These are phyloP conservation scores for Patagioenas fasciata DNA, from an alignment of 2,113 vertebrate species.

Conservation along the genomic window DNA sequence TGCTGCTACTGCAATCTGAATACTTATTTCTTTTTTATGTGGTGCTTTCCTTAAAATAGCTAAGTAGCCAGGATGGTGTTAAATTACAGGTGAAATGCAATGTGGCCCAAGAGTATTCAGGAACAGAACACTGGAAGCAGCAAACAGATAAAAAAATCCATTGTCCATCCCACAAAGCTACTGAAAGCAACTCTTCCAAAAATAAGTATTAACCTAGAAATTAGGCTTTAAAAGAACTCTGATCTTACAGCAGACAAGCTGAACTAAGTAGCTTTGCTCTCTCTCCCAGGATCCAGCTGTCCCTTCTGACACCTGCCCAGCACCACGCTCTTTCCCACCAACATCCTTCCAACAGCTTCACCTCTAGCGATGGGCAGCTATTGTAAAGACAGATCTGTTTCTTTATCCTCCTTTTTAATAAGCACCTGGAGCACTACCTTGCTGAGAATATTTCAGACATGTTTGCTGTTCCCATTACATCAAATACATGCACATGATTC, in stretches of 20 bases:
- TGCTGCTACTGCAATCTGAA: not conserved
- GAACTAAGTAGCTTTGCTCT: not conserved
- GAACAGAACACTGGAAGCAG: not conserved
- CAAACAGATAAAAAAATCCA: not conserved
- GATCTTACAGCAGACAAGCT: not conserved
- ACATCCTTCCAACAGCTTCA: not conserved
- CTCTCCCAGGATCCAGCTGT: not conserved
- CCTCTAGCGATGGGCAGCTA: not conserved
- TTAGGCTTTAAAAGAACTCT: not conserved
- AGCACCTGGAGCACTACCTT: not conserved
- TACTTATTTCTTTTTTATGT: not conserved
- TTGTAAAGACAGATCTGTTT: not conserved
- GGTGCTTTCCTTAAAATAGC: not conserved
- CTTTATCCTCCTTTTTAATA: not conserved
- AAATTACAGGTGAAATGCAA: not conserved
- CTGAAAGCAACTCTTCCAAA: not conserved
- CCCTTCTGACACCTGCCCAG: not conserved
- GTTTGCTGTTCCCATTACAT: not conserved
- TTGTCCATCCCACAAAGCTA: not conserved
- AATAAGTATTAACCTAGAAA: not conserved
- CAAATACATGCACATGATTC: not conserved
- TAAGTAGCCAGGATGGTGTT: not conserved
- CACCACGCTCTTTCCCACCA: not conserved
- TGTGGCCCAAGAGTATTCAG: not conserved
- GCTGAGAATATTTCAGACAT: conserved; percentile 8